Base-by-base conservation (phyloP, 1,140 invertebrate genomes). In the Scylla paramamosain region DNA sequence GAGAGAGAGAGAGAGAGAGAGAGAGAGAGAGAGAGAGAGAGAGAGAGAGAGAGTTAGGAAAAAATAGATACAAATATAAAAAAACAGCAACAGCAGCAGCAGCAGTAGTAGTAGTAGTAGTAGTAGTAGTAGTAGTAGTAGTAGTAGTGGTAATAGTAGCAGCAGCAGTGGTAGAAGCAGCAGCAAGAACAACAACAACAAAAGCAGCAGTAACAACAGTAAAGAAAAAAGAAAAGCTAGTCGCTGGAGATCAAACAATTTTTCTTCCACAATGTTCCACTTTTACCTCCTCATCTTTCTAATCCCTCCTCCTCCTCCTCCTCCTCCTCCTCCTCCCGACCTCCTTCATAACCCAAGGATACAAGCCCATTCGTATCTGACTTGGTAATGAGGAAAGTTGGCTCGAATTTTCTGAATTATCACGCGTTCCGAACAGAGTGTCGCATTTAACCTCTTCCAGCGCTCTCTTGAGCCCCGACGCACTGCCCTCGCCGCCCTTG, bases 301-400 rank as follows among this genome's bases (percentile, higher is more conserved):
- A 46, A 14, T 52, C 16, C 86, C 10, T 31, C n/a, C 86, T 93
- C 20, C 86, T 32, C 29, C 45, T 52, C 39, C 83, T 31, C n/a
- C 89, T 32, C 46, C 32, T 12, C 52, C 52, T 59, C 89, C 28
- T 25, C 29, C 90, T 16, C 48, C 90, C 83, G 39, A 29, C 45
- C 94, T 59, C 48, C 90, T 92, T 86, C 94, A 95, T 95, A 95
- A 92, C 94, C 91, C 91, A 82, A 91, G 94, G 94, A 95, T 92
- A 95, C 94, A 95, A 92, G 94, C 29, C 94, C 94, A 95, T 95
- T 95, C 94, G 94, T 95, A 95, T 95, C 94, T 95, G 94, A 95
- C 94, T 95, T 95, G 94, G 90, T 95, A 95, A 95, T 95, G 94
- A 91, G 94, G 90, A 95, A 95, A 95, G 88, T 95, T 95, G 94